These are phyloP conservation scores for Ctenochaetus hawaiiensis DNA, from an alignment of 2,797 vertebrate genomes.

Conservation along the genomic window DNA sequence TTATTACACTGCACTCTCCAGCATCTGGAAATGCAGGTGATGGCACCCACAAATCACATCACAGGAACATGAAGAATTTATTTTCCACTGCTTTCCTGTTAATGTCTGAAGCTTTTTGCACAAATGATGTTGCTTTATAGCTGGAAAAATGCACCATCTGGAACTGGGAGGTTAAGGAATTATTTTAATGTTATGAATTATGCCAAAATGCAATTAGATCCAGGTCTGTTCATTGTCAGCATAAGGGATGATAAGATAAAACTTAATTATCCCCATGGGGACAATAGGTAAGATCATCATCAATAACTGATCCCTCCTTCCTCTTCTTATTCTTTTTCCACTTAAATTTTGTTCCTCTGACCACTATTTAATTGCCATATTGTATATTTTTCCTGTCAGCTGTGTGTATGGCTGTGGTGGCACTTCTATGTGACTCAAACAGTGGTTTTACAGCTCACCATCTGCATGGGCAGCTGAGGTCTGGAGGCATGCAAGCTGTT, in stretches of 20 bases:
- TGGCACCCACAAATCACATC: slow-evolving; percentile 30
- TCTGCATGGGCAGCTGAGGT: slow-evolving; percentile 75
- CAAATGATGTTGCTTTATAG: slow-evolving; percentile 27
- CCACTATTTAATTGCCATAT: slow-evolving; percentile 2
- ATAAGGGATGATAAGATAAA: slow-evolving; percentile 71
- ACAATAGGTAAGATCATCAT: slow-evolving; percentile 61
- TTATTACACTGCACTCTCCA: slow-evolving; percentile 35
- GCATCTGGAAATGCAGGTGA: slow-evolving; percentile 18
- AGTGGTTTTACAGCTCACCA: slow-evolving; percentile 67
- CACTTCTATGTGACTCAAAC: slow-evolving; percentile 60
- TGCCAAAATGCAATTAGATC: slow-evolving; percentile 71
- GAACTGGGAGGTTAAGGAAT: slow-evolving; percentile 52
- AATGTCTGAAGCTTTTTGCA: slow-evolving; percentile 28
- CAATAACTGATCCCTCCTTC: slow-evolving; percentile 45
- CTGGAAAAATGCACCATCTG: slow-evolving; percentile 59
- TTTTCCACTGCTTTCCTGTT: slow-evolving; percentile 30
- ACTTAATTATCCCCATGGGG: slow-evolving; percentile 71
- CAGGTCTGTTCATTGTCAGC: slow-evolving; percentile 72
- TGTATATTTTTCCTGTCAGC: slow-evolving; percentile 30
- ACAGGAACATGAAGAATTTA: neutral
- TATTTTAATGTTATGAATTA: slow-evolving; percentile 68
- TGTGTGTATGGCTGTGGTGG: slow-evolving; percentile 51
- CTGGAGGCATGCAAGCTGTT: slow-evolving; percentile 85
- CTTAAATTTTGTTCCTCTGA: slow-evolving; percentile 40
- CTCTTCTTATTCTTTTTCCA: slow-evolving; percentile 25